A percentile compares a stretch with the other conserved stretches of the same genome.
phyloP scores from a whole-genome alignment of 1,140 invertebrate genomes.

The Drosophila punjabiensis region DNA sequence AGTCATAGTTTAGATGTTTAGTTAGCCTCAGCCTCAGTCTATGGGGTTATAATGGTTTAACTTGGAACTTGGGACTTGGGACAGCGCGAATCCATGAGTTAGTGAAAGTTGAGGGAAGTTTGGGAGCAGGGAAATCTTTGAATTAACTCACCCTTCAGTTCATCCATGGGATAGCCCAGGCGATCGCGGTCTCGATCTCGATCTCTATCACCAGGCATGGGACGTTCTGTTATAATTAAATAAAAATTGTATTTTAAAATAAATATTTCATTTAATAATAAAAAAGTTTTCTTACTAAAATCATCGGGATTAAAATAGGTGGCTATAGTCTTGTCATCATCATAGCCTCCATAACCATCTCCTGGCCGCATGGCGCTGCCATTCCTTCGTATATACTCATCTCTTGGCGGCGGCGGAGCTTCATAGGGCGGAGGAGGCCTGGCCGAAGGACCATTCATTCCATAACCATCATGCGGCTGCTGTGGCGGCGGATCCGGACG shows the following conservation, averaged over 20 bases:
- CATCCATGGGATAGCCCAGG: constrained; percentile 66
- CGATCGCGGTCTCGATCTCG: constrained; percentile 40
- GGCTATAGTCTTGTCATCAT: constrained; percentile 82
- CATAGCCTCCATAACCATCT: constrained; percentile 62
- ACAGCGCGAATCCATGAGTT: constrained; percentile 61
- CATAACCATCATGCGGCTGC: constrained; percentile 47
- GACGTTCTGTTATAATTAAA: constrained; percentile 43
- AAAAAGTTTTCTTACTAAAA: constrained; percentile 56
- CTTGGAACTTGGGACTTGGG: constrained; percentile 7
- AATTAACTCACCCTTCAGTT: constrained; percentile 69
- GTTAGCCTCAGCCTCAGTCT: neutral
- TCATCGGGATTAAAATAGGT: constrained; percentile 84
- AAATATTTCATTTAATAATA: no score
- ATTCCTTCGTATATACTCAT: constrained; percentile 76
- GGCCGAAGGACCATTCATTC: constrained; percentile 43
- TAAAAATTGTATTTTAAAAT: neutral
- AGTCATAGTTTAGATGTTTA: constrained; percentile 36
- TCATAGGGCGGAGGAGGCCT: constrained; percentile 55
- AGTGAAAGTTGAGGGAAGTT: constrained; percentile 32
- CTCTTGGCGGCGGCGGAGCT: constrained; percentile 36
- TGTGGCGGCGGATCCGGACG: constrained; percentile 69
- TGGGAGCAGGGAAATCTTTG: neutral
- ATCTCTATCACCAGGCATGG: constrained; percentile 61
- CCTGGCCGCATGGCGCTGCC: constrained; percentile 62
- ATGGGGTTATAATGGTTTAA: constrained; percentile 16